Base-by-base conservation (phyloP, 37 sponge, comb jelly and placozoan species). In the Halichondria panicea region DNA sequence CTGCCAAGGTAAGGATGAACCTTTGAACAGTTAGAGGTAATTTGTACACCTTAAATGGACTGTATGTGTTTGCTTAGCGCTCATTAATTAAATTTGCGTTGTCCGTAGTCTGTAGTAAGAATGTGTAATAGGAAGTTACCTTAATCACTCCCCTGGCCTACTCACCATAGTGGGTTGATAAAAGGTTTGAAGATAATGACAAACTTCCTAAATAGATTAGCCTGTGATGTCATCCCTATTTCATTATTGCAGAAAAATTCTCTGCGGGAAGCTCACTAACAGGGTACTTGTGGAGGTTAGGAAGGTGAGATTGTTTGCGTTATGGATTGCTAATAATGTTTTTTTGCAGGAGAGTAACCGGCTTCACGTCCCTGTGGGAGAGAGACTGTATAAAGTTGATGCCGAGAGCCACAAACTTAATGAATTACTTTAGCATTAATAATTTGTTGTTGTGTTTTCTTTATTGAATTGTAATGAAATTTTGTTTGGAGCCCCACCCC, bases 321-420 rank as follows among this genome's bases (percentile, higher is more conserved):
- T 18, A 30, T 63, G 31, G 4, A 37, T 63, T 19, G 63, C 11
- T 4, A 63, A 30, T 38, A 44, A 4, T 18, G 2, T 72, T 4
- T 4, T 32, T 54, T 42, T 60, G 24, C 70, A 87, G 88, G 88
- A 87, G 37, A 42, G 32, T 3, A 87, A 87, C 48, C 59, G 88
- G 52, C 56, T 87, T 12, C 54, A 71, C 24, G 72, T 87, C 3
- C 88, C 88, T 21, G 77, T 81, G 15, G 88, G 88, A 21, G 38
- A 75, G 22, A 28, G 82, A 28, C 71, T 87, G 21, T 87, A 87
- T 57, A 75, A 71, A 41, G 18, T 87, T 0, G 44, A 79, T 13
- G 87, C 87, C 31, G 64, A 76, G 21, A n/a, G n/a, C n/a, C n/a
- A n/a, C n/a, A n/a, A n/a, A n/a, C n/a, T n/a, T n/a, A n/a, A n/a